Evolutionary conservation across 30 jellyfish, hydroid and myxozoan genomes (phyloP).

Genomic region (Morbakka virulenta): DNA sequence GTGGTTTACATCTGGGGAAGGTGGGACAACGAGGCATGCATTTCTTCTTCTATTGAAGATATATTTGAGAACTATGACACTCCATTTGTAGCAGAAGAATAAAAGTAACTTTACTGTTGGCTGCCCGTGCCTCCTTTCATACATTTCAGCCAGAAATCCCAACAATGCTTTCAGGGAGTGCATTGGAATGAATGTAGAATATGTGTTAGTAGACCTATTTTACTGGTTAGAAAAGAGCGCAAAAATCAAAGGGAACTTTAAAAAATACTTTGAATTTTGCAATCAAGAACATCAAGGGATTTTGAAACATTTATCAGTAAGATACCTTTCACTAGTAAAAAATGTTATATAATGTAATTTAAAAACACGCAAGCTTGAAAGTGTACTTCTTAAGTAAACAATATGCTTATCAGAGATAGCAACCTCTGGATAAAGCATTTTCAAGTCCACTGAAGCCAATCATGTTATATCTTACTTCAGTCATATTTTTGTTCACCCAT

Average conservation of each 20-base stretch:
- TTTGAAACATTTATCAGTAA: no score
- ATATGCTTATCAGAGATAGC: constrained; percentile 27
- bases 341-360: neutral
- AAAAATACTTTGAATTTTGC: constrained; percentile 11
- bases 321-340: constrained; percentile 10
- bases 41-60: neutral
- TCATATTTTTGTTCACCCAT: neutral
- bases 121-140: constrained; percentile 12
- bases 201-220: neutral
- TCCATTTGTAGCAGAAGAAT: constrained; percentile 5
- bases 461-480: constrained; percentile 23
- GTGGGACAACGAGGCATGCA: neutral
- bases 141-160: constrained; percentile 15
- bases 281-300: neutral
- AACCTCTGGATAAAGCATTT: constrained; percentile 8
- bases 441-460: neutral
- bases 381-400: constrained; percentile 34
- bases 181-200: constrained; percentile 2
- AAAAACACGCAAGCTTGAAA: constrained; percentile 34
- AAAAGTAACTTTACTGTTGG: neutral
- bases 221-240: constrained; percentile 35
- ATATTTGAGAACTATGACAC: no score
- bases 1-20: constrained; percentile 13
- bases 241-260: constrained; percentile 2
- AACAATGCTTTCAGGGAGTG: neutral